Base-by-base conservation (phyloP, 2,113 vertebrate genomes). In the Petrocephalus microphthalmus region DNA sequence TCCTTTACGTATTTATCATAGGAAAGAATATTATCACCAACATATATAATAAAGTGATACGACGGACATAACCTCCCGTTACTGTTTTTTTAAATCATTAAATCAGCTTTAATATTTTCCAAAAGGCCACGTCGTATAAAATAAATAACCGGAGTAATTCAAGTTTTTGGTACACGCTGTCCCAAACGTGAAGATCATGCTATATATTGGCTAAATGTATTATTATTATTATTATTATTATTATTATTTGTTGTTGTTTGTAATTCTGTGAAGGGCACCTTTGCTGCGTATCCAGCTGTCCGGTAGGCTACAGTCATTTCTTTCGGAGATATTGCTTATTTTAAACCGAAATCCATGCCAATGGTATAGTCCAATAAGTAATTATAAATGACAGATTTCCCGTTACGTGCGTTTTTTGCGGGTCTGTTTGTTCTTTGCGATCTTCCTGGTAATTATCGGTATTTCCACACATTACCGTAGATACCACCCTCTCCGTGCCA, bases 381-480 rank as follows among this genome's bases (percentile, higher is more conserved):
- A 67, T 67, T 67, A 67, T 67, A 29, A 67, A 29, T 67, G 8
- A 29, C 4, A 67, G 60, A 13, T 29, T 0, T 5, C 25, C n/a
- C 4, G 10, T 67, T 29, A 67, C 29, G 45, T 83, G 45, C 49
- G 42, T 11, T 42, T 42, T 20, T 22, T n/a, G 81, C 45, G 81
- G 45, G 37, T 49, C 22, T 83, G 37, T 47, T 83, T 49, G 17
- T 47, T 10, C 45, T 0, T 83, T 85, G 13, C 53, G 25, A 33
- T 54, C 1, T 0, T 52, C 22, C 11, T 54, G 11, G 82, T 25
- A n/a, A 29, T 85, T 53, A n/a, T 53, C 84, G n/a, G 83, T 33
- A 85, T 88, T 88, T 89, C 53, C 42, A 71, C 54, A 84, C 11
- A 85, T n/a, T n/a, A 37, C 83, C 83, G 42, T 85, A 67, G 67